Conservation (phyloP, 2,113 vertebrate genomes). For the Cathartes aura region DNA sequence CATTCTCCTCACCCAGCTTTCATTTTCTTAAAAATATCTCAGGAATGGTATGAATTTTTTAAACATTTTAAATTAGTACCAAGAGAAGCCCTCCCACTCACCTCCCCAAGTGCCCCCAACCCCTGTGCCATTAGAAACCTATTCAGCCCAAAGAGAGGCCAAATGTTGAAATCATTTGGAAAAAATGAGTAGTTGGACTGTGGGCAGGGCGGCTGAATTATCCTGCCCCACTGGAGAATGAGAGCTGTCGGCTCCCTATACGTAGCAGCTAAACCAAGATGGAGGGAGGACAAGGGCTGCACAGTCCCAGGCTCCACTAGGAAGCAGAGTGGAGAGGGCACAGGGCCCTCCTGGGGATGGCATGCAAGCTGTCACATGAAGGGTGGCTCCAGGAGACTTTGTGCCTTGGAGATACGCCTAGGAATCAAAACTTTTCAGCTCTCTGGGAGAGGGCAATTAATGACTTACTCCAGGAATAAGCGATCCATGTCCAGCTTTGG, state of each 20-base stretch:
- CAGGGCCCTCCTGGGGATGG: not conserved
- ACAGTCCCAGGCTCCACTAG: rapidly evolving
- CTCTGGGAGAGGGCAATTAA: not conserved
- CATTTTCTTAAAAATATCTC: not conserved
- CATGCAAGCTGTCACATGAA: not conserved
- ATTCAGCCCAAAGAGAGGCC: not conserved
- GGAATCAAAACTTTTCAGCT: not conserved
- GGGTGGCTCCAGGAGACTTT: not conserved
- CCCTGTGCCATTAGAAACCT: not conserved
- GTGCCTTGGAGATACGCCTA: not conserved
- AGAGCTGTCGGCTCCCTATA: not conserved
- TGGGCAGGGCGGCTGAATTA: not conserved
- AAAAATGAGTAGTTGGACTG: not conserved
- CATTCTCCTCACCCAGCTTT: not conserved
- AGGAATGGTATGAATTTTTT: not conserved
- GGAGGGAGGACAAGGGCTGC: not conserved
- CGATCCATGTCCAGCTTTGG: not conserved
- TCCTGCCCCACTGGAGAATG: not conserved
- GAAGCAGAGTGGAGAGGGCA: not conserved
- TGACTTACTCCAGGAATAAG: not conserved
- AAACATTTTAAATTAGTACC: not conserved
- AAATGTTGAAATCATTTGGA: not conserved
- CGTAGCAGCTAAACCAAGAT: not conserved
- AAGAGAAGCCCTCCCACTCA: not conserved
- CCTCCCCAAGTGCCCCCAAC: not conserved